These are phyloP conservation scores for Galagoides demidoff DNA, from an alignment of 2,797 vertebrate species.

Conservation along the genomic window DNA sequence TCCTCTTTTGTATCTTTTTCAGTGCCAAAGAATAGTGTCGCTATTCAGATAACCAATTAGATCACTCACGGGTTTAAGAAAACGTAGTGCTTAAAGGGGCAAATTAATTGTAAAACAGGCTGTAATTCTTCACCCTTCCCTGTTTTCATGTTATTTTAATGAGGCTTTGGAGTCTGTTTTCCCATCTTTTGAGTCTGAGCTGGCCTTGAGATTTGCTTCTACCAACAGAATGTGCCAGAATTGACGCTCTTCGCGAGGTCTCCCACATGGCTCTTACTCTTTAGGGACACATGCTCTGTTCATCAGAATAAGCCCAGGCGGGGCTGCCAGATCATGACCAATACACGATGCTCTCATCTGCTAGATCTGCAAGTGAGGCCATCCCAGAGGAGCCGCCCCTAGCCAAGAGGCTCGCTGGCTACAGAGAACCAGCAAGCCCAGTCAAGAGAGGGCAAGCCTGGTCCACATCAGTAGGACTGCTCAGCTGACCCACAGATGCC, in stretches of 20 bases:
- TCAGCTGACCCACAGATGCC: neutral
- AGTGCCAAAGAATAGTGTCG: neutral
- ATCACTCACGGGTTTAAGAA: slow-evolving; percentile 17
- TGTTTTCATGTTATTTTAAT: neutral
- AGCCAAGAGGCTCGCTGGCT: neutral
- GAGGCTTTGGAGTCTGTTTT: neutral
- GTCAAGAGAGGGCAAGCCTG: neutral
- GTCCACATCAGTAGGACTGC: neutral
- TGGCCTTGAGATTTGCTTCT: slow-evolving; percentile 30
- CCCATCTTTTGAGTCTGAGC: neutral
- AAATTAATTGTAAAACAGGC: neutral
- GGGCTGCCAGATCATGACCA: neutral
- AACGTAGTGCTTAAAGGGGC: neutral
- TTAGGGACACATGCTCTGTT: neutral
- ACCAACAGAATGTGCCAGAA: neutral
- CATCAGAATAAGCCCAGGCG: neutral
- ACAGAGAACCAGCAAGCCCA: neutral
- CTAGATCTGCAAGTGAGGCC: neutral
- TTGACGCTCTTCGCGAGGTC: neutral
- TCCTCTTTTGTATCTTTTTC: slow-evolving; percentile 3
- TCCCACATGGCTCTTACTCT: neutral
- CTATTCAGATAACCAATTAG: slow-evolving; percentile 24
- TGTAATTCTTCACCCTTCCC: neutral
- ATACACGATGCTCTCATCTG: neutral
- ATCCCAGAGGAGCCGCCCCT: neutral